These are phyloP conservation scores for Nerophis ophidion DNA, from an alignment of 2,113 vertebrate species.

Conservation along the genomic window DNA sequence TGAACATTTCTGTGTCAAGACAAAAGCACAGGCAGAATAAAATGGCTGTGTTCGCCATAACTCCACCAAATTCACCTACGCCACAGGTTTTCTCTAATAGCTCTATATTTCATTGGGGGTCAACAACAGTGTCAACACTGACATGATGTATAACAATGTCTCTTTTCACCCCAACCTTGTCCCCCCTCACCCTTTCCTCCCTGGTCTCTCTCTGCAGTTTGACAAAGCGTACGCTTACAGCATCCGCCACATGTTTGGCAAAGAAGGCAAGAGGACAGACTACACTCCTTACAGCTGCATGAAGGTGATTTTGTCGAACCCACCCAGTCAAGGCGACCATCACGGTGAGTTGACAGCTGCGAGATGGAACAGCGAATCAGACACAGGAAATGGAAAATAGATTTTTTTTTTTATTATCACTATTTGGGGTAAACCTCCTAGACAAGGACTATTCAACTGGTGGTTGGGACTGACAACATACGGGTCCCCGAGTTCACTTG, in stretches of 20 bases:
- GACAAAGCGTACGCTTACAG: constrained; percentile 95
- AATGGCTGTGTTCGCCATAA: constrained; percentile 47
- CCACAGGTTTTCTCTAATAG: constrained; percentile 61
- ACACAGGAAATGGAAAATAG: not conserved
- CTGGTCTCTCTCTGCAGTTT: constrained; percentile 73
- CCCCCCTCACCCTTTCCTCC: constrained; percentile 40
- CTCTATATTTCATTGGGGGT: constrained; percentile 60
- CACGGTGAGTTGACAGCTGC: constrained; percentile 80
- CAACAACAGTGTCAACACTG: constrained; percentile 56
- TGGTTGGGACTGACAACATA: no score
- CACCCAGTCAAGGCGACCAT: constrained; percentile 91
- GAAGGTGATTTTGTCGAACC: constrained; percentile 96
- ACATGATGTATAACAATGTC: constrained; percentile 57
- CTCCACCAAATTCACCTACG: constrained; percentile 58
- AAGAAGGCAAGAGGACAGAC: constrained; percentile 92
- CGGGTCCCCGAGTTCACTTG: no score
- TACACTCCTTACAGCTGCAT: constrained; percentile 97
- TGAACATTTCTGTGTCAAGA: not conserved
- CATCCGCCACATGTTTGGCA: constrained; percentile 93
- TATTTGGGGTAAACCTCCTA: no score
- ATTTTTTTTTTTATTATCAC: no score
- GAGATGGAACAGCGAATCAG: constrained; percentile 26
- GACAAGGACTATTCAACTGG: no score
- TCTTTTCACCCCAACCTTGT: constrained; percentile 60
- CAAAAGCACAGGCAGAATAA: constrained; percentile 23